A percentile compares a stretch with the other conserved stretches of the same genome.
These are phyloP conservation scores for Dasypolia templi DNA, from an alignment of 2,888 invertebrate species.

Conservation along the genomic window DNA sequence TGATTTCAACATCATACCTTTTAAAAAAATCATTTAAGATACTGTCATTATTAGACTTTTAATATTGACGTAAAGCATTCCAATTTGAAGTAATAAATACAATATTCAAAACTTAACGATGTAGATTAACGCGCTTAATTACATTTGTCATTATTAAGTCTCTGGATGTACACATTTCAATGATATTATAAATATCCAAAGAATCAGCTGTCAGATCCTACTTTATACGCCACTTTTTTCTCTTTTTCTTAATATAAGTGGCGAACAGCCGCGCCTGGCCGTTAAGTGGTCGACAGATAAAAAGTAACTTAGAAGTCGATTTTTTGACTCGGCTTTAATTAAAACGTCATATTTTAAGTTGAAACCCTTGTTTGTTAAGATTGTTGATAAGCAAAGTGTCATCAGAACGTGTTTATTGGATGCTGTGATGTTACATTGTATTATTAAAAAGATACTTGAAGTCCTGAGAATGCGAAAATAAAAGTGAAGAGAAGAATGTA, in stretches of 20 bases:
- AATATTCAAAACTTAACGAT: constrained; percentile 4
- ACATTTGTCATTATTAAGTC: constrained; percentile 70
- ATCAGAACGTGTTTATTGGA: constrained; percentile 43
- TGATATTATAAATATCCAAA: constrained; percentile 69
- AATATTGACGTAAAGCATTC: background rate
- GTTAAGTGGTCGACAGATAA: constrained; percentile 67
- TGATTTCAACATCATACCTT: background rate
- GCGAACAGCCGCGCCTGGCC: constrained; percentile 32
- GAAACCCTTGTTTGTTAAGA: constrained; percentile 67
- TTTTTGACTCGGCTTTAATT: constrained; percentile 72
- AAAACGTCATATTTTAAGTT: constrained; percentile 74
- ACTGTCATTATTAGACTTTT: constrained; percentile 3
- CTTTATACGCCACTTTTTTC: constrained; percentile 52
- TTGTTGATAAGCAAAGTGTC: constrained; percentile 53
- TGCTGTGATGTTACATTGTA: constrained; percentile 38
- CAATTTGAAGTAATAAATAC: constrained; percentile 13
- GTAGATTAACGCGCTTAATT: constrained; percentile 56
- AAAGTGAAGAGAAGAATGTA: background rate
- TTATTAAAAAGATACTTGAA: constrained; percentile 8
- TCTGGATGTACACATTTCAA: constrained; percentile 63
- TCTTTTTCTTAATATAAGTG: constrained; percentile 51
- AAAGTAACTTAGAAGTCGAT: constrained; percentile 70
- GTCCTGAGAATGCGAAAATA: background rate
- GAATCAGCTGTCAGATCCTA: constrained; percentile 65
- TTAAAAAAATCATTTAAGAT: background rate